Percentiles rank a stretch among this genome's conserved stretches.
Evolutionary conservation across 1,140 invertebrate species (phyloP).

Genomic region (Diabrotica undecimpunctata): DNA sequence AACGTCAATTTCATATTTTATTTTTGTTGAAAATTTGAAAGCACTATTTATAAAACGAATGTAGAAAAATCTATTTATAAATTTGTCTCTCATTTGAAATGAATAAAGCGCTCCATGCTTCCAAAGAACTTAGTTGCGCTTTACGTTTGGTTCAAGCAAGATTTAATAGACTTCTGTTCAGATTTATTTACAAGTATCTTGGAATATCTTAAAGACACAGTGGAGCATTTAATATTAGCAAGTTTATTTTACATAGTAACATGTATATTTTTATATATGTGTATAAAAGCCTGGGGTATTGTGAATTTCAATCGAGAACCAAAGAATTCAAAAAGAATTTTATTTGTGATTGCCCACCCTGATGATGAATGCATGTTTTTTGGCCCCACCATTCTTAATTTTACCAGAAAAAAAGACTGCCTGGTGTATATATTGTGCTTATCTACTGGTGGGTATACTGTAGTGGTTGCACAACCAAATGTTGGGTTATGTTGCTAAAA

Average conservation of each 20-base stretch:
- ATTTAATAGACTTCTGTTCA: constrained; percentile 17
- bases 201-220: constrained; percentile 40
- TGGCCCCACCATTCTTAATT: constrained; percentile 79
- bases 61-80: constrained; percentile 34
- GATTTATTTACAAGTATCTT: constrained; percentile 13
- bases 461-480: too few relatives aligned
- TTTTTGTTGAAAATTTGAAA: not conserved
- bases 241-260: constrained; percentile 37
- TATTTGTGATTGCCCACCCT: constrained; percentile 89
- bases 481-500: too few relatives aligned
- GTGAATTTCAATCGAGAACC: constrained; percentile 43
- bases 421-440: constrained; percentile 81
- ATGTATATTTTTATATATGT: constrained; percentile 41
- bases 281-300: constrained; percentile 31
- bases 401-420: constrained; percentile 58
- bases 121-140: constrained; percentile 8
- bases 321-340: constrained; percentile 55
- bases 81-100: constrained; percentile 30
- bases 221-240: constrained; percentile 45
- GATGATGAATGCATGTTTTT: constrained; percentile 99
- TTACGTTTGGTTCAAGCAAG: not conserved
- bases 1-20: not conserved
- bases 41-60: constrained; percentile 29
- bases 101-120: constrained; percentile 23
- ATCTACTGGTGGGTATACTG: constrained; percentile 64